Evolutionary conservation across 2,113 vertebrate species (phyloP), one percentile per base, ranked within the genome.

Genomic region (Limanda limanda): DNA sequence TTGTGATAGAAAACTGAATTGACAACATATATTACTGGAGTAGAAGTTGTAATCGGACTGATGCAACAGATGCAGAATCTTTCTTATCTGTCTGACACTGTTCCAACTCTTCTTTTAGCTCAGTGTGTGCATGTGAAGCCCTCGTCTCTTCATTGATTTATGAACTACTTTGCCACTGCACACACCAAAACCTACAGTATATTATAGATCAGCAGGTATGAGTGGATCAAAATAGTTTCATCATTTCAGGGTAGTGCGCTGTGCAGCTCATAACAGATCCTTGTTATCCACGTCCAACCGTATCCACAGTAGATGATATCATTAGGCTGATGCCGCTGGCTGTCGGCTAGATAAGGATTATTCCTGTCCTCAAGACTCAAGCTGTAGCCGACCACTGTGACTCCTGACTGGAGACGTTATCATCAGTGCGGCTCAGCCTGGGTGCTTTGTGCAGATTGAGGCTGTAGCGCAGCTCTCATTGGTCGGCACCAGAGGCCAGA

Each of bases 341-440:
- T 76, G 64, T 27, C 21, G 61, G 72, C 31, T 40, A 31, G 25
- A 83, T 84, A 56, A 70, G 66, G 31, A 86, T 83, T 73, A 79
- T 68, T 67, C 27, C 48, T 83, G 67, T 61, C 79, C 48, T 51
- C 23, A 52, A 82, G 86, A 68, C 55, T 76, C 54, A 55, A 31
- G 31, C 31, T 31, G 31, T 5, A 31, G 31, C 31, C 31, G 31
- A 65, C 51, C 31, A 63, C 76, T 63, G 67, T 72, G 81, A 84
- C 79, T 85, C 85, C 68, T 77, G 65, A 73, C 63, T 73, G 18
- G 71, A 86, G 59, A 71, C 52, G 40, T 81, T 79, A 85, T 45
- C 67, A 23, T 88, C 78, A 61, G 9, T 1, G 31, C 18, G 24
- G 35, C 55, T 48, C 8, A 2, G n/a, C 54, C 42, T 64, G 56